phyloP scores from a whole-genome alignment of 2,797 vertebrate genomes.

The Ceyx erithaca region DNA sequence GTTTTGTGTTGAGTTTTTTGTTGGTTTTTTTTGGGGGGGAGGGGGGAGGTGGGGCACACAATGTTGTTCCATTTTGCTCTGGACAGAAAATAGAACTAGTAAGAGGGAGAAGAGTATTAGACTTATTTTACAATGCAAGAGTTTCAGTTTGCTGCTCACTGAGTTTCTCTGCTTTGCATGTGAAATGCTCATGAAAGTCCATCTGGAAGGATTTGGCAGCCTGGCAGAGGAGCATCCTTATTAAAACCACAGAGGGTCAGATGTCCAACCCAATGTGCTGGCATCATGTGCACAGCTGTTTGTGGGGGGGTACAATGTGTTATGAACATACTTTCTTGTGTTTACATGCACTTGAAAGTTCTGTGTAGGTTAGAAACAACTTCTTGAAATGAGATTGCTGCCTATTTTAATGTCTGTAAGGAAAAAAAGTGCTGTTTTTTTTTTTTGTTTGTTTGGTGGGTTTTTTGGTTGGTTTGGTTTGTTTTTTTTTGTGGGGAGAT shows the following conservation, averaged over 20 bases:
- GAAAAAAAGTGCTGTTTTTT: background rate
- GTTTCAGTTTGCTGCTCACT: background rate
- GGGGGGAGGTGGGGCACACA: background rate
- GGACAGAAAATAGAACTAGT: background rate
- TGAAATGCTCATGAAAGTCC: background rate
- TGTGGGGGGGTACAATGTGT: background rate
- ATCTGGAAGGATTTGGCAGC: background rate
- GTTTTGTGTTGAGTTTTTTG: too few relatives aligned
- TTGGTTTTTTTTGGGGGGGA: too few relatives aligned
- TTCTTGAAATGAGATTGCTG: background rate
- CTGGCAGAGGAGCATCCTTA: background rate
- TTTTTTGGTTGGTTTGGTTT: background rate
- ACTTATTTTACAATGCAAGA: background rate
- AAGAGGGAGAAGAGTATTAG: background rate
- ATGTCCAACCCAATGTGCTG: fast-evolving
- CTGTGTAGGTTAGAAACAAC: fast-evolving
- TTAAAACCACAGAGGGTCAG: background rate
- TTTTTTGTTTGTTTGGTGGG: background rate
- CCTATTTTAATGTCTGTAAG: background rate
- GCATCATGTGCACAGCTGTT: fast-evolving
- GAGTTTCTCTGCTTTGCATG: background rate
- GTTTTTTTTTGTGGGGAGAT: fast-evolving
- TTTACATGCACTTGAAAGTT: fast-evolving
- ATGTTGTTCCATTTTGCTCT: background rate
- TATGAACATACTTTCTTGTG: fast-evolving